These are phyloP conservation scores for Heliconius nattereri DNA, from an alignment of 1,140 invertebrate species.

Conservation along the genomic window DNA sequence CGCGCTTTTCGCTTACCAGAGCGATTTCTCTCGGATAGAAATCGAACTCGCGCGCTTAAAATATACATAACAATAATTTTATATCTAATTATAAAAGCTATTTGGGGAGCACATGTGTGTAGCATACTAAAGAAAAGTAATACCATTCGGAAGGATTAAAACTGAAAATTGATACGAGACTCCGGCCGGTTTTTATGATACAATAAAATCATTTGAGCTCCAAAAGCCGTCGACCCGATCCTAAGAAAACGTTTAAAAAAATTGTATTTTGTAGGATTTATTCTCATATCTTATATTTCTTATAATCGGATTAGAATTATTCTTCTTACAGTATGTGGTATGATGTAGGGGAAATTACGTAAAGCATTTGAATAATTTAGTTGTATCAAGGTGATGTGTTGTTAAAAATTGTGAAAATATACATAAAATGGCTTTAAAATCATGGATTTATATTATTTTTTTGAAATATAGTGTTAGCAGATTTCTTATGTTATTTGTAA, in stretches of 20 bases:
- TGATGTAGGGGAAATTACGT: slow-evolving; percentile 4
- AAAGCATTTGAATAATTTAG: slow-evolving; percentile 22
- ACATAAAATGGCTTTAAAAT: background rate
- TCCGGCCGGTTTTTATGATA: slow-evolving; percentile 52
- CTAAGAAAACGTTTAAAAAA: slow-evolving; percentile 40
- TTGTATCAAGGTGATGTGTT: background rate
- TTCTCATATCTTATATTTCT: slow-evolving; percentile 42
- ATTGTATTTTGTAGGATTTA: slow-evolving; percentile 50
- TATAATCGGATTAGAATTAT: slow-evolving; percentile 44
- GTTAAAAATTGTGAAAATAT: background rate
- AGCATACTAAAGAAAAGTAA: slow-evolving; percentile 20
- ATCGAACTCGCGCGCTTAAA: background rate
- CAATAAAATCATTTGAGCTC: slow-evolving; percentile 55
- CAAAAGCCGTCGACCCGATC: slow-evolving; percentile 47
- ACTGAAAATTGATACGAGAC: slow-evolving; percentile 23
- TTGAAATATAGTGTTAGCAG: no score
- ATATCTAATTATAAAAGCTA: slow-evolving; percentile 10
- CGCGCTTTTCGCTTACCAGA: no score
- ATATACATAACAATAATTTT: background rate
- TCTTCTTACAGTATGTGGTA: slow-evolving; percentile 11
- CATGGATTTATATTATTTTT: no score
- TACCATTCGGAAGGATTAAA: slow-evolving; percentile 24
- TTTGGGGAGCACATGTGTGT: background rate
- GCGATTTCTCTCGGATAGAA: no score
- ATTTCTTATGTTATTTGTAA: background rate